Base-by-base conservation (phyloP, 2,797 vertebrate species). In the Anomalospiza imberbis region DNA sequence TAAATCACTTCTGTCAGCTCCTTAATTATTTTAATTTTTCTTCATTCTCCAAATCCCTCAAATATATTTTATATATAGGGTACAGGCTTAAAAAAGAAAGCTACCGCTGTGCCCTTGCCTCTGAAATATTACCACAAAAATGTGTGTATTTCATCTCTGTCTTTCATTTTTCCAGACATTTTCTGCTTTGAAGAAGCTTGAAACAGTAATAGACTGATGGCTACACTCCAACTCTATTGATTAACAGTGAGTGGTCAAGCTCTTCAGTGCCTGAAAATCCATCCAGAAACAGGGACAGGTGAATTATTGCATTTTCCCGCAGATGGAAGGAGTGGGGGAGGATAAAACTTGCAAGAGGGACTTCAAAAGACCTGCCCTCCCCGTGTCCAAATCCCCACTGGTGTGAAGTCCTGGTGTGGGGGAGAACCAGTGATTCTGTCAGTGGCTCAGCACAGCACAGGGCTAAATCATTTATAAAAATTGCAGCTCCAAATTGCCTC, bases 1-100 rank as follows among this genome's bases (percentile, higher is more conserved):
- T 94, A 91, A 92, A 93, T 93, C 94, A 96, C 57, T 75, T 13
- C 91, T 91, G 79, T 68, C 93, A 92, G 70, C 87, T 83, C 87
- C 92, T 95, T 97, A 88, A 95, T 95, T 89, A 92, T 94, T 94
- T 91, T 94, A 91, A 83, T 95, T 95, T 93, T 92, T 80, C 86
- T 85, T 53, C 94, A 17, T 85, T 82, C 93, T 89, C 73, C 92
- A 94, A 73, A 89, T 93, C 95, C 89, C 79, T 91, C 82, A 90
- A 93, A 95, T 91, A 94, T 75, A 89, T 95, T 93, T 95, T 83
- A 92, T 95, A 94, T 82, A 57, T 72, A 91, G 77, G 61, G 65
- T 73, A 76, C 70, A 81, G 55, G 83, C 66, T 94, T 91, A 91
- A 94, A 95, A 89, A 92, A 77, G 91, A 90, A 85, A 94, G 65